Evolutionary conservation across 2,888 invertebrate genomes (phyloP).

Genomic region (Tiliacea citrago): DNA sequence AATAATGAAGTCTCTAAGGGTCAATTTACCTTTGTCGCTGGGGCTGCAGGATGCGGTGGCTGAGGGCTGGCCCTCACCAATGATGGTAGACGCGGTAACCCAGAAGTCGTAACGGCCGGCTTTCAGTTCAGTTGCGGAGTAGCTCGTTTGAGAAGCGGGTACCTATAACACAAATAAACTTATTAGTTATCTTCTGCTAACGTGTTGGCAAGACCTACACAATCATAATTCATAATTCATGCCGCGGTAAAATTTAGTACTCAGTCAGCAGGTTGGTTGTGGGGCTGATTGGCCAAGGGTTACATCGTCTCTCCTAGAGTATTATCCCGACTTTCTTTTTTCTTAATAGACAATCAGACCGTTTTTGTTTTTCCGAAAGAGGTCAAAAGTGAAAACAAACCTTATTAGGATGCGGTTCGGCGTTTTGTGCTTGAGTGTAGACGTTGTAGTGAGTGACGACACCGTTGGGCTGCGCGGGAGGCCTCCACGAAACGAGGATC

Average conservation of each 20-base stretch:
- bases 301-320: neutral
- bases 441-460: conserved; percentile 98
- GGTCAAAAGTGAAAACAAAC: conserved; percentile 78
- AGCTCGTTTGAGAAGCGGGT: conserved; percentile 96
- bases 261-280: neutral
- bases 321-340: neutral
- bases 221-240: neutral
- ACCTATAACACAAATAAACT: conserved; percentile 79
- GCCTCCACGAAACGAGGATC: conserved; percentile 98
- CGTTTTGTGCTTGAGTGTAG: conserved; percentile 95
- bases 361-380: neutral
- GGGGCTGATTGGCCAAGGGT: neutral
- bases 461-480: conserved; percentile 98
- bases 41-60: conserved; percentile 96
- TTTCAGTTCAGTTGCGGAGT: conserved; percentile 96
- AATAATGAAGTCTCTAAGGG: neutral
- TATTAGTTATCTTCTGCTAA: neutral
- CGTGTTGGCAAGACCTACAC: no score
- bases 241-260: no score
- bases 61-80: conserved; percentile 98
- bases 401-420: conserved; percentile 94
- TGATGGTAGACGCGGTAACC: conserved; percentile 98
- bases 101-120: conserved; percentile 97
- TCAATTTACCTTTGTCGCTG: conserved; percentile 92
- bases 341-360: neutral